phyloP scores from a whole-genome alignment of 2,113 vertebrate genomes.

The Sporophila hypoxantha region DNA sequence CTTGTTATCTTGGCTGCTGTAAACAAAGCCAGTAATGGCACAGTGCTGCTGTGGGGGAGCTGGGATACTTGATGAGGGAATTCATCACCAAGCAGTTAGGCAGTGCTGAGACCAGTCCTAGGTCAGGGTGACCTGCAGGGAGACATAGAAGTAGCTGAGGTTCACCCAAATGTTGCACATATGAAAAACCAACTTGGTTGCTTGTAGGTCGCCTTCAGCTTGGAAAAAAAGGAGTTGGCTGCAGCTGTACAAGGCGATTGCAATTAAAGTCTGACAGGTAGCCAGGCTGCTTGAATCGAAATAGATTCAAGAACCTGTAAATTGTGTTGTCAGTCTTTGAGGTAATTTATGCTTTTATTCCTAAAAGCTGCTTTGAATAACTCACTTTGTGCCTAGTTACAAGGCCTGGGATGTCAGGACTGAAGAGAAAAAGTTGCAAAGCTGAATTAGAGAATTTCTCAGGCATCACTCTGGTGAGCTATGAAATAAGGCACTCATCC shows the following conservation, averaged over 20 bases:
- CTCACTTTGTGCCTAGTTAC: neutral
- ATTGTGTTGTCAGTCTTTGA: neutral
- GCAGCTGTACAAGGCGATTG: neutral
- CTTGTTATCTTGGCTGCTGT: neutral
- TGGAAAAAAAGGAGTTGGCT: neutral
- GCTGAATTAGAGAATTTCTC: neutral
- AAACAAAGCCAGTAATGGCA: neutral
- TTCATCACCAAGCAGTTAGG: neutral
- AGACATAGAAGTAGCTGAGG: neutral
- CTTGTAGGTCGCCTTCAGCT: neutral
- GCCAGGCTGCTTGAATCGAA: slow-evolving; percentile 13
- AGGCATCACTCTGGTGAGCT: neutral
- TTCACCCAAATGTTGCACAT: neutral
- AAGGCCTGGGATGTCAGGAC: neutral
- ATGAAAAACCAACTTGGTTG: neutral
- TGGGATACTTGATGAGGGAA: neutral
- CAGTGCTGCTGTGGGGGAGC: neutral
- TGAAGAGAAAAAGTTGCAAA: neutral
- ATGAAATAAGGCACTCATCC: neutral
- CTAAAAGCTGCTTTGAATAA: neutral
- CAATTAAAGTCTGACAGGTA: slow-evolving; percentile 6
- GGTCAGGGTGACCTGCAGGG: slow-evolving; percentile 1
- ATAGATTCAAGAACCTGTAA: neutral
- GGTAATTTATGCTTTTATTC: slow-evolving; percentile 8
- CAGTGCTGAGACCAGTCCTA: neutral